These are phyloP conservation scores for Dryococelus australis DNA, from an alignment of 2,888 invertebrate genomes.

Conservation along the genomic window DNA sequence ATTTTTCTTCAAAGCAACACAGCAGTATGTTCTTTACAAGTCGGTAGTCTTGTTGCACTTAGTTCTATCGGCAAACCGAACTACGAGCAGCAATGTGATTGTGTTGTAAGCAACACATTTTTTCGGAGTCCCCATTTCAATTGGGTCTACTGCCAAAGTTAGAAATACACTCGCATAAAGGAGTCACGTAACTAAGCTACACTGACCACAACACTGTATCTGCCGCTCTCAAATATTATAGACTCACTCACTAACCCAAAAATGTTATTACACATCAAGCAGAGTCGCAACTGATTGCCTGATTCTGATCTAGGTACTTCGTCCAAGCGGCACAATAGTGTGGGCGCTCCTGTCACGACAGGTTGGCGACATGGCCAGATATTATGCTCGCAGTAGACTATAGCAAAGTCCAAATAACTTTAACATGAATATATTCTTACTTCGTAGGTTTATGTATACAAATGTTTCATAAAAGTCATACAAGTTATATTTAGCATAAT, in stretches of 20 bases:
- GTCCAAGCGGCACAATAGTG: neutral
- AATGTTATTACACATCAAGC: neutral
- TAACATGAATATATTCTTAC: neutral
- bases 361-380: neutral
- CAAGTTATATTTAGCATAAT: neutral
- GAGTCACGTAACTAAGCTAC: neutral
- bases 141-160: neutral
- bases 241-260: neutral
- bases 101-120: neutral
- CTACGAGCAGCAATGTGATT: neutral
- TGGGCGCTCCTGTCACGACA: neutral
- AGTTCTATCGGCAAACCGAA: neutral
- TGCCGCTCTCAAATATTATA: neutral
- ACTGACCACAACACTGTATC: neutral
- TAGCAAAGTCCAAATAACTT: neutral
- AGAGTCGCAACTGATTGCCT: neutral
- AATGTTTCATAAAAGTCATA: neutral
- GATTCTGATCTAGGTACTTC: neutral
- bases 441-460: constrained; percentile 2
- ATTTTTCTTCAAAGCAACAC: constrained; percentile 19
- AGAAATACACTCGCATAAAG: neutral
- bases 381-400: neutral
- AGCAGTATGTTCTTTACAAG: neutral
- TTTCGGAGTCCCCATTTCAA: neutral
- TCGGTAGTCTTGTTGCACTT: neutral